phyloP scores from a whole-genome alignment of 1,140 invertebrate genomes.

The Pemphigus obesinymphae region DNA sequence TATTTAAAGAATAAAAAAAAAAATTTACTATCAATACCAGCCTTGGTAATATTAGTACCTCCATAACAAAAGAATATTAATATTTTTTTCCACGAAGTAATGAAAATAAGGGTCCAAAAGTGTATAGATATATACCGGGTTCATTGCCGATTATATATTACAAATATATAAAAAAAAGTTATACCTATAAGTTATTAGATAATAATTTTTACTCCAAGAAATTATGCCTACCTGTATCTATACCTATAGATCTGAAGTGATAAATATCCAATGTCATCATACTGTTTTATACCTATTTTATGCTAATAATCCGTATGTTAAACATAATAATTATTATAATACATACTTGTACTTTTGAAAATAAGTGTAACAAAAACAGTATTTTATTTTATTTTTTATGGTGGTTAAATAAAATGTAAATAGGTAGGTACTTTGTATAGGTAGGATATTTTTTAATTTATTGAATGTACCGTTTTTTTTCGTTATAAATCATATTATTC shows the following conservation, averaged over 20 bases:
- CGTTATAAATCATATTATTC: constrained; percentile 12
- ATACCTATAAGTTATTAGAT: too few species aligned
- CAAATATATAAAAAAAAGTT: too few species aligned
- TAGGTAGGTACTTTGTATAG: background rate
- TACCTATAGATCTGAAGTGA: background rate
- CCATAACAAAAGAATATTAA: too few species aligned
- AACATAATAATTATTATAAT: background rate
- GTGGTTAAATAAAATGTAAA: constrained; percentile 25
- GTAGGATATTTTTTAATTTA: background rate
- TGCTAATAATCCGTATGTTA: constrained; percentile 14
- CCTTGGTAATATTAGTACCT: too few species aligned
- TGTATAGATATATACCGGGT: too few species aligned
- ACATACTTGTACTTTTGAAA: background rate
- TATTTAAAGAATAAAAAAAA: too few species aligned
- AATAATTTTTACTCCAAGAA: constrained; percentile 9
- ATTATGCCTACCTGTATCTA: too few species aligned
- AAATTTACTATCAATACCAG: too few species aligned
- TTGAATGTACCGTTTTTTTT: background rate
- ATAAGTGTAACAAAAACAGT: constrained; percentile 9
- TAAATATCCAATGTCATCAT: constrained; percentile 22
- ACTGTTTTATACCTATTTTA: constrained; percentile 26
- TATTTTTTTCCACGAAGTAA: too few species aligned
- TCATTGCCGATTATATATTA: too few species aligned
- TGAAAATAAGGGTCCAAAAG: too few species aligned
- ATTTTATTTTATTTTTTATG: background rate